Evolutionary conservation across 2,113 vertebrate genomes (phyloP).

Genomic region (Cyphomyrus discorhynchus): DNA sequence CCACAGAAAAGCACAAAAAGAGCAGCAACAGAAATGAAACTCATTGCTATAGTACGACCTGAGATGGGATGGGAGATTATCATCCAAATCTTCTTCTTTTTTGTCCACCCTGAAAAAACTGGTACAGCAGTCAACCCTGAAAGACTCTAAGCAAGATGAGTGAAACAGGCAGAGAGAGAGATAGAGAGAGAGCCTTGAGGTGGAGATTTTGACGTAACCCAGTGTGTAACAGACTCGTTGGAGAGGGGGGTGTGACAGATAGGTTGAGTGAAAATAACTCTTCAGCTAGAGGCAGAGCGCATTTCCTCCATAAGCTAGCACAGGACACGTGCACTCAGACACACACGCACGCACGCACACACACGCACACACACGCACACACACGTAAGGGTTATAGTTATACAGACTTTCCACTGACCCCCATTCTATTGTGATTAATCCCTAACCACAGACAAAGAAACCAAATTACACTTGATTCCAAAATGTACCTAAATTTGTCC

Average conservation of each 20-base stretch:
- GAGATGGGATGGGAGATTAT: background rate
- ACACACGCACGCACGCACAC: background rate
- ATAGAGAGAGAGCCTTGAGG: background rate
- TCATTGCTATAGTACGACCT: slow-evolving; percentile 11
- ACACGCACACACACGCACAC: background rate
- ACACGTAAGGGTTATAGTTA: background rate
- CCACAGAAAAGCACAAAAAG: background rate
- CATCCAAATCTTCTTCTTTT: background rate
- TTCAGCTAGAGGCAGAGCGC: background rate
- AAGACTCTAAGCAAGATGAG: background rate
- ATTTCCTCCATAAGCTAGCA: slow-evolving; percentile 9
- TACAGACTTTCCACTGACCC: background rate
- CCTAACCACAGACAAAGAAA: background rate
- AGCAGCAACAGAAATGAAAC: background rate
- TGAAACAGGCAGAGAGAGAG: background rate
- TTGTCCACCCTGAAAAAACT: background rate
- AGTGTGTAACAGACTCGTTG: background rate
- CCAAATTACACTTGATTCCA: background rate
- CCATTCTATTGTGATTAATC: background rate
- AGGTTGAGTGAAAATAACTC: background rate
- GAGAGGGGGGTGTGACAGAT: background rate
- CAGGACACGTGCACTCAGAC: background rate
- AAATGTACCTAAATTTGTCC: background rate
- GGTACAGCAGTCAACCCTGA: background rate
- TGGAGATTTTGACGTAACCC: background rate